Evolutionary conservation across 2,113 vertebrate genomes (phyloP).

Genomic region (Chlorodrepanis virens): DNA sequence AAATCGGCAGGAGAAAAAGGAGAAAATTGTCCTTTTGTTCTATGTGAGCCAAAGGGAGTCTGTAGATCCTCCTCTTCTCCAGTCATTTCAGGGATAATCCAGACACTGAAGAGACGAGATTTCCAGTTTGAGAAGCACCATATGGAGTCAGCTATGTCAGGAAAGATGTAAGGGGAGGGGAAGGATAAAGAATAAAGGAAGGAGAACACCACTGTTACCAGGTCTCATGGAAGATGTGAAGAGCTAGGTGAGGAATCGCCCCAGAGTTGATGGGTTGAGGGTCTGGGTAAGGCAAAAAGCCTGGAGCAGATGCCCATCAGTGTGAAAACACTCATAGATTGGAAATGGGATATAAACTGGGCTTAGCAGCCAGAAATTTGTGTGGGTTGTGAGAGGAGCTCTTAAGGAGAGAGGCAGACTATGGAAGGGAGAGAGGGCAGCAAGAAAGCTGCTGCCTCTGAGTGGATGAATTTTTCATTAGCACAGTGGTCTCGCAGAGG

Average conservation of each 20-base stretch:
- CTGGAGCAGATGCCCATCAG: not conserved
- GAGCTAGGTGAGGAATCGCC: rapidly evolving
- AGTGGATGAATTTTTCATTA: not conserved
- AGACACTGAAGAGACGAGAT: not conserved
- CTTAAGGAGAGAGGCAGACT: not conserved
- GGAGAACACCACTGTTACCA: not conserved
- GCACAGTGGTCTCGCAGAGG: not conserved
- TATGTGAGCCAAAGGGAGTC: not conserved
- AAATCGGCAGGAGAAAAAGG: not conserved
- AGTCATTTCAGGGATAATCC: not conserved
- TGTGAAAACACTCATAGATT: not conserved
- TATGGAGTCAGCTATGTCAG: not conserved
- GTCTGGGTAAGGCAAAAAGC: not conserved
- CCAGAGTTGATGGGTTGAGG: not conserved
- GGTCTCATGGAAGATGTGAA: not conserved
- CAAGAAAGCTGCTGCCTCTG: not conserved
- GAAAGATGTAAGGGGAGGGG: not conserved
- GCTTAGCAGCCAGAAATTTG: not conserved
- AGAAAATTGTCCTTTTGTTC: not conserved
- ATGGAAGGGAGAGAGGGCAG: not conserved
- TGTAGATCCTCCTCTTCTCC: not conserved
- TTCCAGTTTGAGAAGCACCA: not conserved
- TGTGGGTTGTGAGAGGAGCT: not conserved
- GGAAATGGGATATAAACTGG: not conserved
- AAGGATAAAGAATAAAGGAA: not conserved